Evolutionary conservation across 2,113 vertebrate species (phyloP), one percentile per base, ranked within the genome.

Genomic region (Zingel zingel): DNA sequence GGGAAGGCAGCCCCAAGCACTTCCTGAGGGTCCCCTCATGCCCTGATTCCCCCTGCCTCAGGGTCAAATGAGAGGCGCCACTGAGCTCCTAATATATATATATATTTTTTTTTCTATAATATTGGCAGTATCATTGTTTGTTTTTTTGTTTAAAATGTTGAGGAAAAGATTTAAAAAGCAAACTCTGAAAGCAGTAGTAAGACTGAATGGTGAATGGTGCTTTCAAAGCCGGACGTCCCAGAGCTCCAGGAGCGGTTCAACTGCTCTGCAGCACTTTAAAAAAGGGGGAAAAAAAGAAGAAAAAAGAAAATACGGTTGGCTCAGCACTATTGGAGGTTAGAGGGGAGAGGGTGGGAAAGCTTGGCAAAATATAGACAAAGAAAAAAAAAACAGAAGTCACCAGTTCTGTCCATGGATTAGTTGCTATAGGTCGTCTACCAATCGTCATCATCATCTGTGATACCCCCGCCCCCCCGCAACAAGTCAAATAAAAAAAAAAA

Each of bases 401-500:
- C 84, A 87, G 82, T 87, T 91, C 58, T 78, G 89, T 93, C 89
- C 84, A 83, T 87, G 59, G 78, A 85, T 90, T 85, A 83, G 86
- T 81, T 83, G 18, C 88, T 91, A 88, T 85, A 77, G 23, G 58
- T 84, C 13, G 11, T 74, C 83, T 83, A 88, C 36, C 67, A 77
- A 86, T 88, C 71, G 79, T 79, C 77, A 77, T 76, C 75, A 43
- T 63, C 64, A 77, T 83, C 77, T 11, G 23, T 66, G 62, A 79
- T 36, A 43, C 36, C 33, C 79, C 74, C 7, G n/a, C 3, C 15
- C 27, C 11, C 16, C 27, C 33, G 74, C 76, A 54, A 62, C 43
- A 71, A 65, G 89, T 93, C 73, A 83, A 94, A 94, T n/a, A 83
- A 89, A 91, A 56, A 89, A 93, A 91, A 53, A 83, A 88, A 93